A percentile compares a stretch with the other conserved stretches of the same genome.
Evolutionary conservation across 2,888 invertebrate genomes (phyloP).

Genomic region (Agrochola circellaris): DNA sequence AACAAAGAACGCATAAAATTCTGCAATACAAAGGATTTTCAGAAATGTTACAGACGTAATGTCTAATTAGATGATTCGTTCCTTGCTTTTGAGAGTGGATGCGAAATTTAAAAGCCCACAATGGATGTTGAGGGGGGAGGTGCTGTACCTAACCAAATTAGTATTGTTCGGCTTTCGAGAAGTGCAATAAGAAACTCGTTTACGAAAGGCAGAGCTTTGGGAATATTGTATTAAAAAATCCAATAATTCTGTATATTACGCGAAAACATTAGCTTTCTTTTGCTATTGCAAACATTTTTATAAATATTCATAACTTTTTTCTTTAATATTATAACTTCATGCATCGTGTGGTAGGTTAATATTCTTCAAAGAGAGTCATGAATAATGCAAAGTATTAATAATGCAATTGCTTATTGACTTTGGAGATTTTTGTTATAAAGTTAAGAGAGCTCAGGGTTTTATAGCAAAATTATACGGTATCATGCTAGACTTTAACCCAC

Average conservation of each 20-base stretch:
- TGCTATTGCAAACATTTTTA: background rate
- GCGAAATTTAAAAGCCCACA: constrained; percentile 59
- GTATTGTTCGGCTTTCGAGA: constrained; percentile 20
- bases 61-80: constrained; percentile 88
- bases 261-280: background rate
- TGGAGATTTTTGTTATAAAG: constrained; percentile 3
- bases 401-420: constrained; percentile 29
- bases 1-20: constrained; percentile 88
- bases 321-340: background rate
- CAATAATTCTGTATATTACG: background rate
- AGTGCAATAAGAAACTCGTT: constrained; percentile 23
- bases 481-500: background rate
- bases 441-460: background rate
- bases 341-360: constrained; percentile 2
- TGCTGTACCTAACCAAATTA: constrained; percentile 42
- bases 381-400: constrained; percentile 32
- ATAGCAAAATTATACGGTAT: background rate
- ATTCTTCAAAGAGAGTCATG: constrained; percentile 22
- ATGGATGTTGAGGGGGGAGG: constrained; percentile 46
- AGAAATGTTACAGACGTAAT: constrained; percentile 87
- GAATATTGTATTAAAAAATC: background rate
- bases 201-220: background rate
- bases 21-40: constrained; percentile 88
- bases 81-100: constrained; percentile 72
- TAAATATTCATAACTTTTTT: constrained; percentile 1